Evolutionary conservation across 2,888 invertebrate genomes (phyloP), one percentile per base, ranked within the genome.

Genomic region (Myathropa florea): DNA sequence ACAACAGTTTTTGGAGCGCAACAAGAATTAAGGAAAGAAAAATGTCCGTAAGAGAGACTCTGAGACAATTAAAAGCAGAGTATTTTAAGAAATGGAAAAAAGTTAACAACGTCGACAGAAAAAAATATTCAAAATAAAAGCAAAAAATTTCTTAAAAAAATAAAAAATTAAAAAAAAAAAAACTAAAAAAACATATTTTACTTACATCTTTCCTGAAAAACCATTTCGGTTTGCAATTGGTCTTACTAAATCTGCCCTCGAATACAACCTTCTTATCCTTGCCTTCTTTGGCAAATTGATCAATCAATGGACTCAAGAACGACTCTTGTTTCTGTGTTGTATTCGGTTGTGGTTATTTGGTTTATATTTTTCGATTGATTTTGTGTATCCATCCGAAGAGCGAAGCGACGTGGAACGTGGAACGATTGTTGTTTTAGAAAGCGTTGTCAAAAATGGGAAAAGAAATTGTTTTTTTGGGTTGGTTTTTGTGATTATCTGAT

Each of bases 251-350:
- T 92, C 97, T 96, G 87, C 97, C 97, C 93, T 98, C 97, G 91
- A 99, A 98, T 55, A 95, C 94, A 89, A 98, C 97, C 93, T 97
- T 97, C 93, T 98, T 98, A 93, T 99, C 98, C 93, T 98, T 98
- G 90, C 98, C 97, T 95, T 99, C 97, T 93, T 98, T 97, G 89
- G 97, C 97, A 92, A 96, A 96, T 93, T 97, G 96, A 94, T 99
- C 99, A 90, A 98, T 96, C 91, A 99, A 94, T 87, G 98, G 98
- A 93, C 97, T 97, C 93, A 98, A 94, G 96, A 98, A 99, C 87
- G 96, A 95, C 90, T 98, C 98, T 94, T 95, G 96, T 96, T 98
- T 98, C 98, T 98, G n/a, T n/a, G n/a, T n/a, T n/a, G n/a, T n/a
- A 94, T 91, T 24, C n/a, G n/a, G n/a, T n/a, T n/a, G n/a, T n/a